phyloP scores from a whole-genome alignment of 2,888 invertebrate genomes.

The Ormyrus thymus region DNA sequence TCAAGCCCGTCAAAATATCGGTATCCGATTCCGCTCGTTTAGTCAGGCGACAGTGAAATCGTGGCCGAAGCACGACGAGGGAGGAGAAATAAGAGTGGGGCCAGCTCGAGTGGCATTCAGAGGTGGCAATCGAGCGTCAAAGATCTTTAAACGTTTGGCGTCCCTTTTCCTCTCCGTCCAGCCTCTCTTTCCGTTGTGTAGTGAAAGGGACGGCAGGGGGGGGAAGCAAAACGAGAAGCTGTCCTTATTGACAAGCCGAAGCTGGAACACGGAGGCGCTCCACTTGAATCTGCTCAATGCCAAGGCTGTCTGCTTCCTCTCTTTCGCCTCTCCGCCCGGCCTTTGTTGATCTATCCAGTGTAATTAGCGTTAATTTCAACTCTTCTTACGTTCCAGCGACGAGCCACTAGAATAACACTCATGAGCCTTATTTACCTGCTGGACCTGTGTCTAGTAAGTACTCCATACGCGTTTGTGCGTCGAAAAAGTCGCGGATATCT shows the following conservation, averaged over 20 bases:
- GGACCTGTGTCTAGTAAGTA: too few species aligned
- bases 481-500: too few species aligned
- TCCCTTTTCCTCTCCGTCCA: conserved; percentile 44
- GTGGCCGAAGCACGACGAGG: neutral
- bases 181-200: conserved; percentile 16
- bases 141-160: conserved; percentile 65
- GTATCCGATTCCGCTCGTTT: conserved; percentile 32
- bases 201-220: neutral
- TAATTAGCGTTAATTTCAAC: conserved; percentile 31
- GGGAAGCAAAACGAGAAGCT: conserved; percentile 39
- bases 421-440: neutral
- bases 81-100: conserved; percentile 5
- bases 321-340: neutral
- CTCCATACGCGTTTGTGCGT: too few species aligned
- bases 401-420: conserved; percentile 17
- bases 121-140: conserved; percentile 66
- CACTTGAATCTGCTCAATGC: conserved; percentile 44
- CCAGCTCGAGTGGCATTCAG: conserved; percentile 60
- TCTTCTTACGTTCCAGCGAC: conserved; percentile 7
- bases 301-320: conserved; percentile 6
- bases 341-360: conserved; percentile 38
- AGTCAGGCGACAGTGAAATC: conserved; percentile 43
- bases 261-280: conserved; percentile 44
- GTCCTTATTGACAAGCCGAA: conserved; percentile 59
- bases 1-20: conserved; percentile 20